A percentile compares a stretch with the other conserved stretches of the same genome.
phyloP scores from a whole-genome alignment of 2,888 invertebrate genomes.

The Trichacis sp. region DNA sequence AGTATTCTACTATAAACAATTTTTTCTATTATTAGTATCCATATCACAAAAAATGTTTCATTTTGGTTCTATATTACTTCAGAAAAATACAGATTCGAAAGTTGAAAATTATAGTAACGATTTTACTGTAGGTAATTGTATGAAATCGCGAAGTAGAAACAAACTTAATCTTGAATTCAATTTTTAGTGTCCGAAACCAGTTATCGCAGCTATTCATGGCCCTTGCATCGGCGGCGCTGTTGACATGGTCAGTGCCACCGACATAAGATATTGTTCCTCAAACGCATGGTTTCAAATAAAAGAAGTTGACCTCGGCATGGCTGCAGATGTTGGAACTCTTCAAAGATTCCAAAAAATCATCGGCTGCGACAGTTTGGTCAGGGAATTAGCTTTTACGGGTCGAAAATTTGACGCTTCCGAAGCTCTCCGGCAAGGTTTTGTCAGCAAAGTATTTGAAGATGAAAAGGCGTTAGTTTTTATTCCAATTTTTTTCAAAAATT shows the following conservation, averaged over 20 bases:
- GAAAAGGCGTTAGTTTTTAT: conserved; percentile 75
- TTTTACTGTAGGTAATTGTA: too few relatives aligned
- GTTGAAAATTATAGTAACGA: too few relatives aligned
- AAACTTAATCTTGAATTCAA: background rate
- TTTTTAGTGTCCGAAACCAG: conserved; percentile 88
- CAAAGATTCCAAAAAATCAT: conserved; percentile 93
- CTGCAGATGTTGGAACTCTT: conserved; percentile 95
- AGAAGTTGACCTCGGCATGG: conserved; percentile 88
- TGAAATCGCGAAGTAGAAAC: too few relatives aligned
- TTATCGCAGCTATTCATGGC: conserved; percentile 88
- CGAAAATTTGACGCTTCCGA: conserved; percentile 85
- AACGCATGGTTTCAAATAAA: conserved; percentile 95
- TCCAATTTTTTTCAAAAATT: background rate
- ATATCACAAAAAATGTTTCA: too few relatives aligned
- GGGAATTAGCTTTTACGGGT: conserved; percentile 91
- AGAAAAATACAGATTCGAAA: too few relatives aligned
- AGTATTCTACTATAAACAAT: too few relatives aligned
- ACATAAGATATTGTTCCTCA: conserved; percentile 89
- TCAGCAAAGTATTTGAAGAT: conserved; percentile 81
- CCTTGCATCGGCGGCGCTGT: conserved; percentile 94
- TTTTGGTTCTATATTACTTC: too few relatives aligned
- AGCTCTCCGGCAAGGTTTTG: conserved; percentile 84
- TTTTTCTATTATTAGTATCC: too few relatives aligned
- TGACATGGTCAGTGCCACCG: conserved; percentile 88
- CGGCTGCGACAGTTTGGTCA: conserved; percentile 86